Conservation (phyloP, 2,888 invertebrate species). For the Drosophila nigritarsus region DNA sequence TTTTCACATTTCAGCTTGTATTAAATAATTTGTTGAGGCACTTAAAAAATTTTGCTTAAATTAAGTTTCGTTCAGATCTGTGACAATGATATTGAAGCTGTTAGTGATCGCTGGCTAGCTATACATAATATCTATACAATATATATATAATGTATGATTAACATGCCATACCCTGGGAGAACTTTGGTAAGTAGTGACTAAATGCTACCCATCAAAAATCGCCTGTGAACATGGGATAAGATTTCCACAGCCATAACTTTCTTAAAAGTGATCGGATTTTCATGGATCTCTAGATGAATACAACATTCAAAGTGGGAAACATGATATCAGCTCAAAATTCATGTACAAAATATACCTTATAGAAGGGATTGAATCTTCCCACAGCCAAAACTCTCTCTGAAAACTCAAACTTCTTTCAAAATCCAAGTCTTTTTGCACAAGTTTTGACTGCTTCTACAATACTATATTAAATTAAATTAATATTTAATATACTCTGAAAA, state of each 20-base stretch:
- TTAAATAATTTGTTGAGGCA: neutral
- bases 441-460: neutral
- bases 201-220: neutral
- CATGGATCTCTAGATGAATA: neutral
- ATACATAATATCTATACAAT: neutral
- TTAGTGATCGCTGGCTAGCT: neutral
- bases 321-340: neutral
- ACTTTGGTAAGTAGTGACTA: neutral
- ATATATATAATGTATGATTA: neutral
- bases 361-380: neutral
- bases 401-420: no score
- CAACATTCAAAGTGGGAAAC: neutral
- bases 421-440: rapidly evolving
- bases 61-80: neutral
- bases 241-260: neutral
- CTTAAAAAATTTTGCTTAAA: neutral
- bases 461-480: neutral
- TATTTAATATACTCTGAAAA: no score
- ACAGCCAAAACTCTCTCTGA: no score
- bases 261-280: neutral
- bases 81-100: neutral
- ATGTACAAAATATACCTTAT: neutral
- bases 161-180: neutral
- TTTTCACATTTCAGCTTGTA: neutral
- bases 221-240: neutral